Percentiles rank a stretch among this genome's conserved stretches.
Evolutionary conservation across 2,113 vertebrate species (phyloP).

Genomic region (Nannobrachium achirus): DNA sequence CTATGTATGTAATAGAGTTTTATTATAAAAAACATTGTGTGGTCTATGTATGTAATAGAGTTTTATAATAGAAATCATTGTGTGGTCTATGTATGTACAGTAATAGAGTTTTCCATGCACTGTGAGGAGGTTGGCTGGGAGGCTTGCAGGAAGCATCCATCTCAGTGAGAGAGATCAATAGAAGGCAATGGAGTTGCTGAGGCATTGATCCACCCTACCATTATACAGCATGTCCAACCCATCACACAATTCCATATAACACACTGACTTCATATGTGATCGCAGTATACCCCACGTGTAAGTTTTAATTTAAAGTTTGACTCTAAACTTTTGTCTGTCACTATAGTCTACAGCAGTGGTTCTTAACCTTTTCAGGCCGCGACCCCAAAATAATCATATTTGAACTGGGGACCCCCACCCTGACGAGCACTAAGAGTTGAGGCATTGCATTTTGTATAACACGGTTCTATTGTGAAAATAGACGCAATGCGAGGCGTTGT

Average conservation of each 20-base stretch:
- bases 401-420: too few relatives aligned
- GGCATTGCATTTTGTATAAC: too few relatives aligned
- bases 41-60: slow-evolving; percentile 5
- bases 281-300: not conserved
- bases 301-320: slow-evolving; percentile 14
- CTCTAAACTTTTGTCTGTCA: too few relatives aligned
- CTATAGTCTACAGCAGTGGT: too few relatives aligned
- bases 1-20: slow-evolving; percentile 52
- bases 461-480: too few relatives aligned
- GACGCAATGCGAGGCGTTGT: too few relatives aligned
- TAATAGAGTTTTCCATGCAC: slow-evolving; percentile 58
- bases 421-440: too few relatives aligned
- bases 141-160: slow-evolving; percentile 68
- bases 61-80: slow-evolving; percentile 25
- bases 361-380: too few relatives aligned
- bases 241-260: slow-evolving; percentile 49
- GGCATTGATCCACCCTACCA: slow-evolving; percentile 69
- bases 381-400: too few relatives aligned
- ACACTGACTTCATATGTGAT: slow-evolving; percentile 16
- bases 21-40: too few relatives aligned
- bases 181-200: slow-evolving; percentile 58
- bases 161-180: slow-evolving; percentile 74
- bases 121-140: slow-evolving; percentile 35
- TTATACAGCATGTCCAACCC: slow-evolving; percentile 39
- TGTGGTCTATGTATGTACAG: slow-evolving; percentile 9